Percentiles rank a stretch among this genome's conserved stretches.
These are phyloP conservation scores for Dolomedes plantarius DNA, from an alignment of 2,888 invertebrate species.

Conservation along the genomic window DNA sequence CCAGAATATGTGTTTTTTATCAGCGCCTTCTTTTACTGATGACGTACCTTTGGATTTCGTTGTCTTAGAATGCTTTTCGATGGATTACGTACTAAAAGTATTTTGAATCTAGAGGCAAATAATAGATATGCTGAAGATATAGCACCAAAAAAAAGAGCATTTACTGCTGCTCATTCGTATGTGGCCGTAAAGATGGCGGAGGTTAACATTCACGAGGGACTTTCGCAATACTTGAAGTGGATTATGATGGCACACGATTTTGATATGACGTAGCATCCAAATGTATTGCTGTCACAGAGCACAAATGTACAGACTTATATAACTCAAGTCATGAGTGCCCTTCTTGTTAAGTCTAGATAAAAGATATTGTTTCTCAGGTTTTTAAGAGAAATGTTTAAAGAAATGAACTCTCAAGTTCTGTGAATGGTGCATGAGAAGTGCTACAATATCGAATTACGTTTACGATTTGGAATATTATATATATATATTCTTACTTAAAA, in stretches of 20 bases:
- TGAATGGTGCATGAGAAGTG: background rate
- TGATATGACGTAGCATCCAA: background rate
- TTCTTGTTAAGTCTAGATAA: background rate
- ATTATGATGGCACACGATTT: slow-evolving; percentile 4
- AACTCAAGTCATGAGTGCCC: slow-evolving; percentile 2
- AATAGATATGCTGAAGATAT: slow-evolving; percentile 3
- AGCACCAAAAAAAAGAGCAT: background rate
- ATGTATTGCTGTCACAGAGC: slow-evolving; percentile 45
- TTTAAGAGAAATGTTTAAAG: background rate
- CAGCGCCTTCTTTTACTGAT: background rate
- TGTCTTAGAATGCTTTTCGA: slow-evolving; percentile 13
- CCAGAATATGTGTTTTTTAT: background rate
- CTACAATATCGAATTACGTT: background rate
- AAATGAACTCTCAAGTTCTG: background rate
- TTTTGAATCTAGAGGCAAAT: background rate
- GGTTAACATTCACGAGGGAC: background rate
- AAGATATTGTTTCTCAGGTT: background rate
- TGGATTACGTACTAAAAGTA: background rate
- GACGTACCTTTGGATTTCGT: slow-evolving; percentile 5
- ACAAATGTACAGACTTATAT: slow-evolving; percentile 28
- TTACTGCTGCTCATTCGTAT: background rate
- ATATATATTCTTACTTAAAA: too few relatives aligned
- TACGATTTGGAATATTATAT: background rate
- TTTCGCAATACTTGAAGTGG: background rate
- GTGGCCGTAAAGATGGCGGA: background rate